Conservation (phyloP, 1,140 invertebrate species). For the Aphelinus atriplicis region DNA sequence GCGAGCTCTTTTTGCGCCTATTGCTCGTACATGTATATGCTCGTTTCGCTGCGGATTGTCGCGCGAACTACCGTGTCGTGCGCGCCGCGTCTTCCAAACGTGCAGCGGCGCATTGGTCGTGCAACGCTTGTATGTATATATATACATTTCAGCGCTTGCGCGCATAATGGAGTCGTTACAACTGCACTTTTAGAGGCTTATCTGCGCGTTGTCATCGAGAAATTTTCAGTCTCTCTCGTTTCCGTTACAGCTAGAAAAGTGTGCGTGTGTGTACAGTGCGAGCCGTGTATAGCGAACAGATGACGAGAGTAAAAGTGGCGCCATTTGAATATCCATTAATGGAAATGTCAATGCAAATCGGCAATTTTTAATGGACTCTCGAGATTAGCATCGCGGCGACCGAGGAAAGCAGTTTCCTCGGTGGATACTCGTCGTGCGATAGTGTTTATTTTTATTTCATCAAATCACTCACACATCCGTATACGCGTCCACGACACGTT, state of each 20-base stretch:
- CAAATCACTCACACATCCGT: no score
- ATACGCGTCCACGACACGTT: no score
- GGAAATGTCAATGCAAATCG: background rate
- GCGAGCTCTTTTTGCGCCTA: no score
- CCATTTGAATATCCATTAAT: background rate
- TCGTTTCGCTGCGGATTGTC: background rate
- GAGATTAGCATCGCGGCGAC: background rate
- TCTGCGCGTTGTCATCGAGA: slow-evolving; percentile 6
- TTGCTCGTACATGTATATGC: slow-evolving; percentile 26
- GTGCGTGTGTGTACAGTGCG: background rate
- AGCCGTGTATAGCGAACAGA: background rate
- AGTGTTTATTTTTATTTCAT: no score
- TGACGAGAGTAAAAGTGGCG: background rate
- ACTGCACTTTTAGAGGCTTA: slow-evolving; percentile 14
- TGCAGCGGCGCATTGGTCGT: no score
- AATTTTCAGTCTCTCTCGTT: slow-evolving; percentile 1
- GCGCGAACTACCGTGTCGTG: no score
- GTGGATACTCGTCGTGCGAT: no score
- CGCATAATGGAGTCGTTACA: slow-evolving; percentile 20
- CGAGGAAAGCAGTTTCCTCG: no score
- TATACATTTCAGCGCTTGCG: background rate
- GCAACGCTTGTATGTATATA: no score
- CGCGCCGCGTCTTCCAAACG: no score
- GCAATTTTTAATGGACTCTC: background rate
- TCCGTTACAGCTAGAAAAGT: background rate